Conservation (phyloP, 1,140 invertebrate genomes). For the Idris sp. region DNA sequence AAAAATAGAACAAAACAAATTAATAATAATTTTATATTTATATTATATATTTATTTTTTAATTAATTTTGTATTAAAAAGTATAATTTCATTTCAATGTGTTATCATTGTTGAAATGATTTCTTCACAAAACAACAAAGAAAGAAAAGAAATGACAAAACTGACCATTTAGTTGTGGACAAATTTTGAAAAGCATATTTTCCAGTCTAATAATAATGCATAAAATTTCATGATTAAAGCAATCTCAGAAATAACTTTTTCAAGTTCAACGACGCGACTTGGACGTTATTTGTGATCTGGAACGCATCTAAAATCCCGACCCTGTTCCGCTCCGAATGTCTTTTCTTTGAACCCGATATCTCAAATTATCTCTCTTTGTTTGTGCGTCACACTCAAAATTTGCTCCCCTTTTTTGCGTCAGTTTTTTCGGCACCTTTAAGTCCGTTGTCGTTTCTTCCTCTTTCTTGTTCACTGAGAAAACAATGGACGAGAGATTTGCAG, state of each 20-base stretch:
- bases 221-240: slow-evolving; percentile 42
- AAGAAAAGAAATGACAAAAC: no score
- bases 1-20: no score
- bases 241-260: slow-evolving; percentile 40
- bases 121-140: no score
- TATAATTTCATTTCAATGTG: no score
- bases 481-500: slow-evolving; percentile 21
- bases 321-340: slow-evolving; percentile 67
- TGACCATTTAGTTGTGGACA: no score
- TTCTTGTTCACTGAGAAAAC: slow-evolving; percentile 27
- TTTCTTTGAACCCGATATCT: no score
- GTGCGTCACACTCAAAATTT: slow-evolving; percentile 31
- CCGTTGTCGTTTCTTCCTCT: slow-evolving; percentile 7
- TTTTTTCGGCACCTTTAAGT: not conserved
- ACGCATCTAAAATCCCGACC: slow-evolving; percentile 57
- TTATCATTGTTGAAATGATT: no score
- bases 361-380: slow-evolving; percentile 30
- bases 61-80: no score
- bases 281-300: slow-evolving; percentile 50
- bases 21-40: no score
- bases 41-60: no score
- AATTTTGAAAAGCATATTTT: slow-evolving; percentile 47
- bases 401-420: slow-evolving; percentile 9
- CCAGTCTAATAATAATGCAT: slow-evolving; percentile 43
- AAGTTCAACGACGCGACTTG: slow-evolving; percentile 41